Conservation (phyloP, 2,797 vertebrate genomes). For the Okamejei kenojei region DNA sequence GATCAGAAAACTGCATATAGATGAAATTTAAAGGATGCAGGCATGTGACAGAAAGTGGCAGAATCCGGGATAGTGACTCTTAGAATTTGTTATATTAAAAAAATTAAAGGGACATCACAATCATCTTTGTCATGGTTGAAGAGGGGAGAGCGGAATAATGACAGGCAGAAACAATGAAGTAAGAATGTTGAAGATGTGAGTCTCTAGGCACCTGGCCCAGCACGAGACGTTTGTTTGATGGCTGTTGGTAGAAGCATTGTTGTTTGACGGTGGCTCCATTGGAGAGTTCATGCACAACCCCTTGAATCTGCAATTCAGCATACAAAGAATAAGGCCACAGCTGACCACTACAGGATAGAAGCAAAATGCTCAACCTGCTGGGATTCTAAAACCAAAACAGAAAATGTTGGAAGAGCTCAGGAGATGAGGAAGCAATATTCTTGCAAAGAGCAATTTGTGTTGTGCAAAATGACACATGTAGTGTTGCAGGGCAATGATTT, state of each 20-base stretch:
- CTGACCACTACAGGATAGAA: background rate
- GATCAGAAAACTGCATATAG: background rate
- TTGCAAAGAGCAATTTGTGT: too few relatives aligned
- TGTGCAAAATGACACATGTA: too few relatives aligned
- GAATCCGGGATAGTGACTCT: background rate
- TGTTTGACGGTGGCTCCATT: background rate
- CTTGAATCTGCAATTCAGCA: background rate
- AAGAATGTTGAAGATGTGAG: background rate
- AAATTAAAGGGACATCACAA: background rate
- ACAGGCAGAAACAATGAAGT: background rate
- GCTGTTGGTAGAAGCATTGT: background rate
- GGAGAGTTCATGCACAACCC: background rate
- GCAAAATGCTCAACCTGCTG: too few relatives aligned
- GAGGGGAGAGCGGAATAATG: background rate
- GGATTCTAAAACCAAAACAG: too few relatives aligned
- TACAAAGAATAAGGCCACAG: background rate
- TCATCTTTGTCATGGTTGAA: background rate
- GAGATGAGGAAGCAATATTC: too few relatives aligned
- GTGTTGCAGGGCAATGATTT: too few relatives aligned
- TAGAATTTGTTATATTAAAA: background rate
- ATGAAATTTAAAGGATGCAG: background rate
- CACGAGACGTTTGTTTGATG: background rate
- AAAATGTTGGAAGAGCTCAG: too few relatives aligned
- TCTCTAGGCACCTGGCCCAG: background rate
- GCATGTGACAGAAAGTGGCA: background rate